A percentile compares a stretch with the other conserved stretches of the same genome.
Evolutionary conservation across 2,113 vertebrate species (phyloP).

Genomic region (Mustela lutreola): DNA sequence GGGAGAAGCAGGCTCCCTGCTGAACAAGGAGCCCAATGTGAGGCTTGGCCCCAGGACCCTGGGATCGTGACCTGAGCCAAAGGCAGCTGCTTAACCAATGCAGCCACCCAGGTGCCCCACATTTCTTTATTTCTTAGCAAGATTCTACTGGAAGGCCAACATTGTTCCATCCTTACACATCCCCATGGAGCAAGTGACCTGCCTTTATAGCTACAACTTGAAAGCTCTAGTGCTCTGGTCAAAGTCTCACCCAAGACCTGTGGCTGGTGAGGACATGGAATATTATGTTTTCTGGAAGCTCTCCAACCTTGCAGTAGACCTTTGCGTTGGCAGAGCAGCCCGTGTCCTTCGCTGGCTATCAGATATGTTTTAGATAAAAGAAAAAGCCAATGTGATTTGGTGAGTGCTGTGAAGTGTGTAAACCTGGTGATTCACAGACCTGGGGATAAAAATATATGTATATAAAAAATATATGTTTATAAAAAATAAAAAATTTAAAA

Average conservation of each 20-base stretch:
- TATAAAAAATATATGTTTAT: too few relatives aligned
- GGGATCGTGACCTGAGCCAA: not conserved
- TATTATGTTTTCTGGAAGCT: not conserved
- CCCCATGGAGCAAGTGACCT: not conserved
- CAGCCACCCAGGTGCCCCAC: not conserved
- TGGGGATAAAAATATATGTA: too few relatives aligned
- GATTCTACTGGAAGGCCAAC: not conserved
- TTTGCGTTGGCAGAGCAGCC: not conserved
- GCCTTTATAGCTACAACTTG: not conserved
- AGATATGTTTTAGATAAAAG: not conserved
- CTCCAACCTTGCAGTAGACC: not conserved
- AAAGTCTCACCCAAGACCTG: not conserved
- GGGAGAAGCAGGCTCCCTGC: not conserved
- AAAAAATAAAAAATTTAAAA: too few relatives aligned
- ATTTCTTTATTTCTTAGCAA: not conserved
- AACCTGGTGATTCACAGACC: too few relatives aligned
- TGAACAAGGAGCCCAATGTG: not conserved
- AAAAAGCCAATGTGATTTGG: not conserved
- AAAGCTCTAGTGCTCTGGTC: not conserved
- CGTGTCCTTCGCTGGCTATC: not conserved
- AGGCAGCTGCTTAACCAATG: not conserved
- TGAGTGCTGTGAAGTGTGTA: too few relatives aligned
- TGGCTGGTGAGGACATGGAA: not conserved
- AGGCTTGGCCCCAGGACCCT: not conserved
- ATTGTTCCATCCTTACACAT: not conserved